Percentiles rank a stretch among this genome's conserved stretches.
phyloP scores from a whole-genome alignment of 2,888 invertebrate genomes.

The Myathropa florea region DNA sequence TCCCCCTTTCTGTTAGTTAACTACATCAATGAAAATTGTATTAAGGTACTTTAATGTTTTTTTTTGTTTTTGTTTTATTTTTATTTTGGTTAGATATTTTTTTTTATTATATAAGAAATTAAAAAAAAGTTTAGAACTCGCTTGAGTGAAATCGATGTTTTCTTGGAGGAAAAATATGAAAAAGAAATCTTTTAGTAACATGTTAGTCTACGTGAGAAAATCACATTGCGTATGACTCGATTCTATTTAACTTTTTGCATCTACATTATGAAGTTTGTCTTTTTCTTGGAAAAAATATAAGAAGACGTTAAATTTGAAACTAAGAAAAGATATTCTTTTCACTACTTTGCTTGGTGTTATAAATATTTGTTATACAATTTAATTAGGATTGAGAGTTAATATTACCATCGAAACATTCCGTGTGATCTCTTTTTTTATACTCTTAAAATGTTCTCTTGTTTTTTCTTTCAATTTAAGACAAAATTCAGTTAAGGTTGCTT shows the following conservation, averaged over 20 bases:
- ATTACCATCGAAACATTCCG: slow-evolving; percentile 5
- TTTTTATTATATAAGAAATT: slow-evolving; percentile 41
- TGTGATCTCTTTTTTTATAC: neutral
- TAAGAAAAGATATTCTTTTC: slow-evolving; percentile 2
- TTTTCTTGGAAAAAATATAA: slow-evolving; percentile 30
- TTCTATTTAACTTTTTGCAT: slow-evolving; percentile 21
- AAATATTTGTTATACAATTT: slow-evolving; percentile 15
- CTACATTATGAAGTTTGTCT: slow-evolving; percentile 17
- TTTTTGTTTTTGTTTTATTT: slow-evolving; percentile 17
- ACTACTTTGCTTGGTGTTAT: slow-evolving; percentile 24
- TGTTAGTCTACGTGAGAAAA: slow-evolving; percentile 19
- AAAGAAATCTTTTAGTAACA: slow-evolving; percentile 11
- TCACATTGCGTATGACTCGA: slow-evolving; percentile 28
- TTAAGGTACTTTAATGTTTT: slow-evolving; percentile 58
- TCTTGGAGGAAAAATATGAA: slow-evolving; percentile 22
- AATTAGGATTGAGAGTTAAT: slow-evolving; percentile 26
- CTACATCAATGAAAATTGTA: slow-evolving; percentile 58
- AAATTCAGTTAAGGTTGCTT: slow-evolving; percentile 62
- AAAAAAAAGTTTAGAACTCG: slow-evolving; percentile 25
- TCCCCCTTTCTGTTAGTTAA: neutral
- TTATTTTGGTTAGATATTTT: slow-evolving; percentile 31
- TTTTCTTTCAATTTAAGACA: slow-evolving; percentile 24
- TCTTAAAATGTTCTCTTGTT: neutral
- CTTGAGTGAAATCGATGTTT: slow-evolving; percentile 37
- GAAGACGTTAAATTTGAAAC: neutral